Base-by-base conservation (phyloP, 2,888 invertebrate genomes). In the Ectemnius continuus region DNA sequence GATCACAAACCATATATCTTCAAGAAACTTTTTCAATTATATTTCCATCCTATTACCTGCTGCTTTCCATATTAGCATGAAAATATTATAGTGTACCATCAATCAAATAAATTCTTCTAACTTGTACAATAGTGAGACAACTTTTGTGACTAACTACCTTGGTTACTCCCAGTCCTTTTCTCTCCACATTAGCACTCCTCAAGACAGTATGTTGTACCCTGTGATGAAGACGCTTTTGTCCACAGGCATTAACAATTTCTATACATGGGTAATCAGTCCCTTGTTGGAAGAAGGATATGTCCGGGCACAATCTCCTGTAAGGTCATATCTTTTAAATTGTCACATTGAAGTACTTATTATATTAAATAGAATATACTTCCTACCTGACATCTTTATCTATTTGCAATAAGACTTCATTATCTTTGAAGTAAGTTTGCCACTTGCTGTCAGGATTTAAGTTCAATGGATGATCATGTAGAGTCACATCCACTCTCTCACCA, bases 281-380 rank as follows among this genome's bases (percentile, higher is more conserved):
- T 88, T 94, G 95, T 92, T 99, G 99, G 91, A 99, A 99, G 92
- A 99, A 99, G 67, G 98, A 98, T 89, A 97, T 97, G 90, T 99
- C 99, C 13, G 99, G 99, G 89, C 98, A 98, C 2, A 99, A 91
- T 66, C 99, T 94, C 81, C 94, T 92, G 72, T 6, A 70, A 61
- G 36, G 11, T 8, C 59, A 64, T 36, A 16, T 14, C 85, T 76
- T 61, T 56, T 36, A 59, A n/a, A 60, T 47, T 23, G 59, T 61
- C 4, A n/a, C 8, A 36, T 18, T 2, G 18, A 45, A 28, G 45
- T 60, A 18, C 13, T 18, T 36, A 36, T 36, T 36, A 36, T 11
- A 14, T 28, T 4, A 52, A 8, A 23, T 6, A 59, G 1, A 0
- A 18, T 57, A 2, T 2, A 2, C 46, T 18, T 16, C n/a, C 73